Percentiles rank a stretch among this genome's conserved stretches.
Evolutionary conservation across 2,113 vertebrate species (phyloP).

Genomic region (Mirza zaza): DNA sequence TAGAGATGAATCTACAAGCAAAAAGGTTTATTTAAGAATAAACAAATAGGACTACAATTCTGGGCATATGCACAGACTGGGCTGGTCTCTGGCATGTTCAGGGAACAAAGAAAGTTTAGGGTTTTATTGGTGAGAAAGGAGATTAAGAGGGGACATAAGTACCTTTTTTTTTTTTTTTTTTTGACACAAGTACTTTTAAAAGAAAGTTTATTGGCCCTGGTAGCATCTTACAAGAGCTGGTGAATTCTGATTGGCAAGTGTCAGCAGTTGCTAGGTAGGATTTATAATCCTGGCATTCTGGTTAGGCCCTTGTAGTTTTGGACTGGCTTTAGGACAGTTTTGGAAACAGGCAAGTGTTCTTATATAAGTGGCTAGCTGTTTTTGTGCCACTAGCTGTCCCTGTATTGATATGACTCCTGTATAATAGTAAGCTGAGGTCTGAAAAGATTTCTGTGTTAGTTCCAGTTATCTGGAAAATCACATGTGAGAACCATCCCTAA

Average conservation of each 20-base stretch:
- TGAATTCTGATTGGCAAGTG: not conserved
- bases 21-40: not conserved
- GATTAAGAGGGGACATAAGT: not conserved
- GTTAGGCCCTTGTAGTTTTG: not conserved
- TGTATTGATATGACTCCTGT: not conserved
- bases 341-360: not conserved
- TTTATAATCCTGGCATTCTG: not conserved
- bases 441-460: not conserved
- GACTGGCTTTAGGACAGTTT: not conserved
- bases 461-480: not conserved
- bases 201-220: not conserved
- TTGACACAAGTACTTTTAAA: not conserved
- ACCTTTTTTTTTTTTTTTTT: too few relatives aligned
- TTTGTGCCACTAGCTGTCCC: not conserved
- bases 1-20: not conserved
- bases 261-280: not conserved
- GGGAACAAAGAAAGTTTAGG: not conserved
- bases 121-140: not conserved
- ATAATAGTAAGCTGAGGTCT: not conserved
- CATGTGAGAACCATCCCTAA: not conserved
- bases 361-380: not conserved
- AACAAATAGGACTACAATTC: not conserved
- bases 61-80: not conserved
- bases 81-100: not conserved
- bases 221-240: not conserved